Conservation (phyloP, 2,113 vertebrate genomes). For the Centropus unirufus region DNA sequence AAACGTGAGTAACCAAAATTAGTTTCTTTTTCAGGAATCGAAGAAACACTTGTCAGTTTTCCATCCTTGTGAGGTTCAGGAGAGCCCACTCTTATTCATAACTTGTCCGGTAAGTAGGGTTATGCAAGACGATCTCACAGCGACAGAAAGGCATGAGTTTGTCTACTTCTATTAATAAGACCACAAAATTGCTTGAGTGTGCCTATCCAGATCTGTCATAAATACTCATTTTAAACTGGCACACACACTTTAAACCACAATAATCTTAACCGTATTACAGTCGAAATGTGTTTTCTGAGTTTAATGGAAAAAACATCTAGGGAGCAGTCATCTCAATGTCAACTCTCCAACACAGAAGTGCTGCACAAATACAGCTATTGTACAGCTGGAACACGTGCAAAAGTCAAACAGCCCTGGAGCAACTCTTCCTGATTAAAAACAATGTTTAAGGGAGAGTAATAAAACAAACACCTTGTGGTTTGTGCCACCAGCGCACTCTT, state of each 20-base stretch:
- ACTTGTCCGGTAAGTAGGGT: not conserved
- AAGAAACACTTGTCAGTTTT: not conserved
- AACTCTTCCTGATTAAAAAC: conserved; percentile 51
- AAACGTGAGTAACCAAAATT: not conserved
- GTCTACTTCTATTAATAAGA: not conserved
- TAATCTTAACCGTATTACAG: not conserved
- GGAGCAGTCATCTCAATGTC: conserved; percentile 30
- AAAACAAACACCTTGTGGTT: conserved; percentile 56
- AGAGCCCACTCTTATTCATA: not conserved
- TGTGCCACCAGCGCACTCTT: conserved; percentile 31
- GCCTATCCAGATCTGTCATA: not conserved
- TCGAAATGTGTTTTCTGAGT: not conserved
- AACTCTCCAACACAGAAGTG: not conserved
- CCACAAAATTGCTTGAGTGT: not conserved
- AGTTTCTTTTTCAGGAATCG: not conserved
- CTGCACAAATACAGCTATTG: conserved; percentile 1
- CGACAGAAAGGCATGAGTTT: not conserved
- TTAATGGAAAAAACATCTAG: not conserved
- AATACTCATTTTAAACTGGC: not conserved
- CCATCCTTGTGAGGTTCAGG: not conserved
- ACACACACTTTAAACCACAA: not conserved
- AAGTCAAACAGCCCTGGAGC: conserved; percentile 32
- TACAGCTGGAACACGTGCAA: conserved; percentile 17
- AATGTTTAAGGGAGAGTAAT: conserved; percentile 45
- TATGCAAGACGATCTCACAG: not conserved